phyloP scores from a whole-genome alignment of 2,888 invertebrate species.

The Dilophus febrilis region DNA sequence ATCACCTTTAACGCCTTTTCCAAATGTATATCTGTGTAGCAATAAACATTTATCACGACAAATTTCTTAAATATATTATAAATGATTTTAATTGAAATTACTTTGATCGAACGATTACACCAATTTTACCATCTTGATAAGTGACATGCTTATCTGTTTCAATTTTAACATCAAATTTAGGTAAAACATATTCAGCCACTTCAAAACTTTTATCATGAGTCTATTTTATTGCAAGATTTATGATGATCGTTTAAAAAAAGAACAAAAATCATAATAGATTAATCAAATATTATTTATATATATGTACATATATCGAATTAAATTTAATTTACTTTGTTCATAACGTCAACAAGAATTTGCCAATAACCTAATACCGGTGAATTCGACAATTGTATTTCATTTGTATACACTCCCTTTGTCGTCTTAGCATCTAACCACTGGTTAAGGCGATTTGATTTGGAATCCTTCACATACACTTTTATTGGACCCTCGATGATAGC shows the following conservation, averaged over 20 bases:
- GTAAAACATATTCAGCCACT: constrained; percentile 82
- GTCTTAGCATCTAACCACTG: constrained; percentile 55
- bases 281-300: no score
- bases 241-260: not conserved
- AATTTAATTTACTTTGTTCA: not conserved
- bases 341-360: constrained; percentile 53
- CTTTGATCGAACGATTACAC: constrained; percentile 67
- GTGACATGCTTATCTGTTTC: constrained; percentile 67
- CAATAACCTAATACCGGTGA: constrained; percentile 77
- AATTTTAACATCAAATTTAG: constrained; percentile 81
- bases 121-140: constrained; percentile 60
- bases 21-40: constrained; percentile 56
- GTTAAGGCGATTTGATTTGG: constrained; percentile 35
- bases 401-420: constrained; percentile 56
- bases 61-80: no score
- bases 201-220: constrained; percentile 31
- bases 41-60: no score
- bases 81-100: constrained; percentile 28
- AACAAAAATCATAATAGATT: not conserved
- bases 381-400: constrained; percentile 57
- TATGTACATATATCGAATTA: not conserved
- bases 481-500: constrained; percentile 43
- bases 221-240: not conserved
- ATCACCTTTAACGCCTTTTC: constrained; percentile 72
- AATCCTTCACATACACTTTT: constrained; percentile 30